Evolutionary conservation across 2,113 vertebrate species (phyloP), one percentile per base, ranked within the genome.

Genomic region (Myotis yumanensis): DNA sequence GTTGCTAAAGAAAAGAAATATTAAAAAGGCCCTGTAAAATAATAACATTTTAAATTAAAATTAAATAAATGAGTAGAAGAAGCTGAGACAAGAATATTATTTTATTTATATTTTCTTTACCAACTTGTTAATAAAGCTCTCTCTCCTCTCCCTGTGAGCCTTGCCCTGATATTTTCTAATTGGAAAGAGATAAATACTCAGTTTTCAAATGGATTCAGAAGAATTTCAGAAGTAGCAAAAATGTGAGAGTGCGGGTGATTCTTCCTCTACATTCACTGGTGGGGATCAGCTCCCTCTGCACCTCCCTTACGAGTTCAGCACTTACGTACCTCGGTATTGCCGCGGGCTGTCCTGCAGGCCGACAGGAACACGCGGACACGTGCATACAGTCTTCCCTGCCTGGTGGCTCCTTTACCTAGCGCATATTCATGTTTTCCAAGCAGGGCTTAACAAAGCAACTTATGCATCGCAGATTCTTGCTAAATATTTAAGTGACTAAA

Each of bases 41-140:
- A 85, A 48, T 52, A 73, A 77, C 66, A 23, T 95, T 93, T 85
- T 88, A 84, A 92, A 94, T 51, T 94, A 84, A 94, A 94, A 87
- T 72, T 81, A 51, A 93, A 48, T 57, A 14, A 62, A 73, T 86
- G 8, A 91, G 43, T 82, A 54, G 46, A 86, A 83, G 28, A 86
- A 32, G 7, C 80, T 72, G 43, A 94, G 66, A 14, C 8, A 69
- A 57, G 66, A 95, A n/a, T 66, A 89, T 89, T 83, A 40, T 52
- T 57, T 80, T 89, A 43, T 57, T 90, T 75, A 62, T 79, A 3
- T 92, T 95, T 81, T 28, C 10, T 72, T 17, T 71, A 89, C 64
- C 35, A 87, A 28, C 15, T 86, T 89, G 15, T 52, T 54, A 28
- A 17, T 76, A 52, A 76, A 83, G 17, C 25, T 93, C 11, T 73